phyloP scores from a whole-genome alignment of 1,140 invertebrate genomes.

The Portunus trituberculatus region DNA sequence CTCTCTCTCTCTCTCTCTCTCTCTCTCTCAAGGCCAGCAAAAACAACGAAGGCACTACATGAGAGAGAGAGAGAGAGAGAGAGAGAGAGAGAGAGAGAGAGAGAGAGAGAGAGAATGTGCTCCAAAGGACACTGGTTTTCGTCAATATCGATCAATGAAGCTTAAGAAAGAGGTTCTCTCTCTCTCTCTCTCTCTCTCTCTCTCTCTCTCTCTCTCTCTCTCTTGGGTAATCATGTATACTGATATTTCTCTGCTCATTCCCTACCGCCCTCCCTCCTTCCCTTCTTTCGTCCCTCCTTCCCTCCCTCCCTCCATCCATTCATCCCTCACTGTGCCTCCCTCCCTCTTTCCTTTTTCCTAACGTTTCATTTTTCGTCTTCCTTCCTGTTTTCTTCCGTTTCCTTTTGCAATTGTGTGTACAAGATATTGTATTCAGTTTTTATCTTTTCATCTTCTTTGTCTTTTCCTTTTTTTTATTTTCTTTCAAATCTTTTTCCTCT shows the following conservation, averaged over 20 bases:
- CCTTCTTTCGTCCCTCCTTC: neutral
- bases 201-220: too few relatives aligned
- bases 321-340: neutral
- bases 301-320: neutral
- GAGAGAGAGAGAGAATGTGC: constrained; percentile 20
- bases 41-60: too few relatives aligned
- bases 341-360: neutral
- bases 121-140: neutral
- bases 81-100: constrained; percentile 49
- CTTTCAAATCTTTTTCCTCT: too few relatives aligned
- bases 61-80: neutral
- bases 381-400: neutral
- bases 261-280: neutral
- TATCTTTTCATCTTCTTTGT: too few relatives aligned
- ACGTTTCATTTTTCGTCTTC: neutral
- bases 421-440: too few relatives aligned
- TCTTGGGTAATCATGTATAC: too few relatives aligned
- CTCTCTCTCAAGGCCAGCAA: too few relatives aligned
- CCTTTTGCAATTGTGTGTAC: too few relatives aligned
- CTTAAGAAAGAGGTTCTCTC: neutral
- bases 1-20: too few relatives aligned
- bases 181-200: neutral
- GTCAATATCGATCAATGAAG: constrained; percentile 13
- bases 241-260: too few relatives aligned
- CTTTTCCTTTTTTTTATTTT: too few relatives aligned